phyloP scores from a whole-genome alignment of 2,888 invertebrate genomes.

The Microdon myrmicae region DNA sequence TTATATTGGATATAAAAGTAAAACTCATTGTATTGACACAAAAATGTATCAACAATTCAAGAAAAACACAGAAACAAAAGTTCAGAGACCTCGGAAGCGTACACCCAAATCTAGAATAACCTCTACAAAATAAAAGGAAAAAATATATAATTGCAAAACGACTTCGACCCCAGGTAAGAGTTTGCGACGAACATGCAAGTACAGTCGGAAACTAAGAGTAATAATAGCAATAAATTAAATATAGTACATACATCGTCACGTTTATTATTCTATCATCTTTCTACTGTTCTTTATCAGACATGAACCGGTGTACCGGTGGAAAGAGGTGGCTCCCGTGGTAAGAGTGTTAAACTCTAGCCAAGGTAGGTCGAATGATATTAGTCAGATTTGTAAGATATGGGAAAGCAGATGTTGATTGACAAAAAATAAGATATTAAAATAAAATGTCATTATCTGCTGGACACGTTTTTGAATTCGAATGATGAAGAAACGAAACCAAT shows the following conservation, averaged over 20 bases:
- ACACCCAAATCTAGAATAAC: too few species aligned
- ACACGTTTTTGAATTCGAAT: conserved; percentile 3
- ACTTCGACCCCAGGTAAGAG: conserved; percentile 21
- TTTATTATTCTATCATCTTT: conserved; percentile 19
- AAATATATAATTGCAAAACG: too few species aligned
- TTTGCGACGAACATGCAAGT: conserved; percentile 22
- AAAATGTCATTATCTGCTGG: conserved; percentile 2
- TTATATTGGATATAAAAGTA: too few species aligned
- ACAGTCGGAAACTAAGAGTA: conserved; percentile 15
- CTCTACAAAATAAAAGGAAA: too few species aligned
- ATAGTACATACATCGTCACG: conserved; percentile 24
- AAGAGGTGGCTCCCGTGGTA: conserved; percentile 1
- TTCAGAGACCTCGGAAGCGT: too few species aligned
- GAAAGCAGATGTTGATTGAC: conserved; percentile 25
- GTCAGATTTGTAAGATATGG: conserved; percentile 24
- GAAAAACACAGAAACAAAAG: too few species aligned
- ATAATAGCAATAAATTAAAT: not conserved
- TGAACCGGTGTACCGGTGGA: not conserved
- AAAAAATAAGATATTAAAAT: not conserved
- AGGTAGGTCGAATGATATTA: conserved; percentile 22
- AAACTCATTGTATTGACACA: too few species aligned
- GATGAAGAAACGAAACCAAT: not conserved
- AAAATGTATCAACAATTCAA: too few species aligned
- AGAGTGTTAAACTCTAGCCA: conserved; percentile 7
- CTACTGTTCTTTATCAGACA: conserved; percentile 4